Base-by-base conservation (phyloP, 2,113 vertebrate genomes). In the Oceanites oceanicus region DNA sequence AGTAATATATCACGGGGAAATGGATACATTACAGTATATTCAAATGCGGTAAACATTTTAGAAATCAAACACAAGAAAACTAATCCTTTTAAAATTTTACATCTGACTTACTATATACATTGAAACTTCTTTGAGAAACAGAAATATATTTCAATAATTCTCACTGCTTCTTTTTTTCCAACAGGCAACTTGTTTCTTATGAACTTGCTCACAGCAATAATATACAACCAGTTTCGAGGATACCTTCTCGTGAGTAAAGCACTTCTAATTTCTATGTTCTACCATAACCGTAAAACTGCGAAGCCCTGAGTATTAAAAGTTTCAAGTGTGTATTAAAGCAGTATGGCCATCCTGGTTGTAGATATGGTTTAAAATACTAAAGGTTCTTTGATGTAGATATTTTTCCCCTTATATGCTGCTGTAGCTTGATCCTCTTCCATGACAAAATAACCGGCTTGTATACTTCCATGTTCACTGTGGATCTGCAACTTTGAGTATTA, bases 201-300 rank as follows among this genome's bases (percentile, higher is more conserved):
- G 99, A 99, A 99, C 96, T 96, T 99, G 42, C 98, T 99, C 93
- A 99, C 99, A 4, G 99, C 99, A 87, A 99, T 99, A 96, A 99
- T 99, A 97, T 99, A 99, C 93, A 99, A 99, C 85, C 99, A 99
- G 96, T 99, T 99, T 98, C 98, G 99, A n/a, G 99, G 99, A 40
- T 99, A 99, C 96, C 98, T 99, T 91, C 97, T 99, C 98, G 99
- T 99, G 92, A 99, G 99, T 96, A 75, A 83, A 80, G 10, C 25
- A 8, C 83, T 82, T 11, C 13, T 67, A 14, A 50, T 44, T 71
- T 86, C 14, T 52, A 2, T 78, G 15, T 76, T 84, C 49, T 91
- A 7, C 42, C 9, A 15, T 61, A 63, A 81, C 11, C 2, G 30
- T 83, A 42, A 34, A 62, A 27, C 42, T 63, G n/a, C 13, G 18